Base-by-base conservation (phyloP, 2,797 vertebrate species). In the Uromys caudimaculatus region DNA sequence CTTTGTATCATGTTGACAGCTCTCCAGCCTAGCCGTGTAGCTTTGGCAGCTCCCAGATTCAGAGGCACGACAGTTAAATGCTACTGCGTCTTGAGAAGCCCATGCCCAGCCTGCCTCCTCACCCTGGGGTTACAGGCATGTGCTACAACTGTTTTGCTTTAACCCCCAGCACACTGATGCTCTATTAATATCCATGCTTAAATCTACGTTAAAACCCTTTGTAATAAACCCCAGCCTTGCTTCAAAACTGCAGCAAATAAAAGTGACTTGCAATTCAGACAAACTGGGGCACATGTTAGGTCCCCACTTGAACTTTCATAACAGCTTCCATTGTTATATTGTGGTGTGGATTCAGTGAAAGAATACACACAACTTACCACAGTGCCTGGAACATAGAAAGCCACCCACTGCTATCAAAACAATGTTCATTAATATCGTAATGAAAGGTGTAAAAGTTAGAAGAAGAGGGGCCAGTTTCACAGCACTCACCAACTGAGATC, bases 231-330 rank as follows among this genome's bases (percentile, higher is more conserved):
- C 9, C 50, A 73, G 50, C 8, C 52, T 89, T 89, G 54, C 71
- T 89, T 76, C 71, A 73, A 56, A 87, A 73, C 19, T 32, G 5
- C 13, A 27, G 29, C 2, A 54, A 23, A 50, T 21, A 23, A 60
- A 92, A 32, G 21, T 75, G n/a, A 23, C 88, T 94, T 82, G 88
- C 24, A 77, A 86, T 77, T 89, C 44, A 82, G 62, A 77, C 7
- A 85, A 77, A 81, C 29, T 4, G 16, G 50, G 24, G 8, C 56
- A 62, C 35, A 79, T 41, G 11, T 92, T 75, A 86, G 38, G 19
- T 24, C 32, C n/a, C 47, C 29, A 91, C 5, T 38, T 77, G 58
- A 94, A 93, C 13, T 6, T 79, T 38, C 64, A 13, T 35, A 91
- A 47, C 14, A 91, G 62, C 60, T 16, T 52, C 76, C 47, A 67